phyloP scores from a whole-genome alignment of 2,888 invertebrate species.

The Sarcophaga caerulescens region DNA sequence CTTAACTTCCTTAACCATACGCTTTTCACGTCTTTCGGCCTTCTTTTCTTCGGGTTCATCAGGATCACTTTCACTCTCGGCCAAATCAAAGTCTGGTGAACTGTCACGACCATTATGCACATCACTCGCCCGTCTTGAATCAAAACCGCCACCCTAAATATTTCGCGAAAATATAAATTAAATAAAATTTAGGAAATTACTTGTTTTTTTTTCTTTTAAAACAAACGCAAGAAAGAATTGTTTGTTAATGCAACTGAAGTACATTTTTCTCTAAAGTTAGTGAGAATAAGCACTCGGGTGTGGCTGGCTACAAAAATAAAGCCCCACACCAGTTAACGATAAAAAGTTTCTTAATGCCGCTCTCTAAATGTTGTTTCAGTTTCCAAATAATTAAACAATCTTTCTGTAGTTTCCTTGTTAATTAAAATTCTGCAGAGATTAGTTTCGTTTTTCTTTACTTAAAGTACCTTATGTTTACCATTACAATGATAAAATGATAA shows the following conservation, averaged over 20 bases:
- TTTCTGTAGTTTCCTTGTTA: neutral
- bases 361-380: neutral
- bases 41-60: conserved; percentile 86
- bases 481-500: conserved; percentile 72
- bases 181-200: neutral
- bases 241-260: neutral
- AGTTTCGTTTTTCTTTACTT: conserved; percentile 16
- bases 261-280: too few relatives aligned
- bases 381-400: neutral
- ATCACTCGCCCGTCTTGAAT: conserved; percentile 80
- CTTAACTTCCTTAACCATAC: conserved; percentile 82
- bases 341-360: too few relatives aligned
- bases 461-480: conserved; percentile 69
- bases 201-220: neutral
- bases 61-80: conserved; percentile 85
- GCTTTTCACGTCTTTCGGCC: conserved; percentile 86
- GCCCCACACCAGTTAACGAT: too few relatives aligned
- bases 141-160: conserved; percentile 76
- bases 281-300: too few relatives aligned
- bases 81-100: conserved; percentile 84
- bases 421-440: conserved; percentile 10
- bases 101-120: conserved; percentile 82
- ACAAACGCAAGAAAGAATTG: neutral
- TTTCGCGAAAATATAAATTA: neutral
- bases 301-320: too few relatives aligned